Evolutionary conservation across 1,140 invertebrate genomes (phyloP), one percentile per base, ranked within the genome.

Genomic region (Formica selysi): DNA sequence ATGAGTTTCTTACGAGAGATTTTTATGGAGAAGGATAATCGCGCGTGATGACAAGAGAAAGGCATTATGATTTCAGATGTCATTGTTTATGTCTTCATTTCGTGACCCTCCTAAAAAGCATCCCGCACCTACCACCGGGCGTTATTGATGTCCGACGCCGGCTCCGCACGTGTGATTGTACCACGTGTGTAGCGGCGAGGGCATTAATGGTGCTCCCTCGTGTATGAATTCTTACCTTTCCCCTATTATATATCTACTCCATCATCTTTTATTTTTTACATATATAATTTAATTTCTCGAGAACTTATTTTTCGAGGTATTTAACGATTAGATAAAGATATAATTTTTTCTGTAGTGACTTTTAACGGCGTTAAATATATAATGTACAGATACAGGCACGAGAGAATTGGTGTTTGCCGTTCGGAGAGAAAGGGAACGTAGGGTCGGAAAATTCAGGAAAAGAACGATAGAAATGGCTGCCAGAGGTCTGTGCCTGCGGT

Each of bases 41-140:
- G 29, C 16, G 36, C 6, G 8, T 41, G 8, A 74, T 38, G 10
- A 29, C 44, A 26, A 29, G 7, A 13, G 32, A 57, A 19, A 51
- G 19, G n/a, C 48, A 36, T 70, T 41, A 86, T 64, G 71, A 79
- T 91, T 91, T 89, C 78, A 76, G 87, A 89, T 86, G 80, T 88
- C 91, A 92, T 93, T 93, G 93, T 93, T 93, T 91, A 92, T 89
- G 71, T 93, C 88, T 87, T 85, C 29, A 61, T 83, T 83, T 83
- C 73, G 85, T 71, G 86, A 83, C 64, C 86, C 89, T 91, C 85
- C 68, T 87, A 26, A 68, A 38, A 19, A 36, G 79, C n/a, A 29
- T 1, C 44, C 65, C 68, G 48, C 16, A 73, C 59, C 81, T 22
- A 51, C 7, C 64, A 65, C 41, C 76, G 70, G 70, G 22, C 61